Evolutionary conservation across 2,113 vertebrate genomes (phyloP), one percentile per base, ranked within the genome.

Genomic region (Bujurquina vittata): DNA sequence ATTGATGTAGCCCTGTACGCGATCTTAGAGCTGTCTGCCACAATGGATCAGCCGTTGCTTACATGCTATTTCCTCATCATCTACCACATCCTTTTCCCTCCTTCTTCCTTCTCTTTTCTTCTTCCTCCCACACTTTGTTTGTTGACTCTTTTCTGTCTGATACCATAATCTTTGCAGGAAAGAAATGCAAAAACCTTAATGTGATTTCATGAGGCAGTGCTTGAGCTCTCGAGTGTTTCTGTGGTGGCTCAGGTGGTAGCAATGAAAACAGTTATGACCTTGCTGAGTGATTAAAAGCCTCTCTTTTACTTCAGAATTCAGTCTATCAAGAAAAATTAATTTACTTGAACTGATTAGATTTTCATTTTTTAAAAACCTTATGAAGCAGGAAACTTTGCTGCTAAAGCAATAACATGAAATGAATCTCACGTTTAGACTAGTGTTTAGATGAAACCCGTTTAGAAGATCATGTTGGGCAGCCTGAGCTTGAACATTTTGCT

Each of bases 1-100:
- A 88, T 85, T 84, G 83, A 87, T 87, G 80, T 31, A 61, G 26
- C 58, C 73, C 72, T 75, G 43, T 67, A 49, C 84, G 63, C 35
- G 46, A 87, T 85, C 54, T 88, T 22, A 43, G 75, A 80, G 63
- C 73, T 49, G 67, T 77, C 65, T 9, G 22, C 75, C 55, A 58
- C 72, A 89, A 84, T 81, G 26, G 75, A 84, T 87, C 67, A 54
- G 26, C 46, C 2, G 6, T 54, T 72, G 26, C 46, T 54, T 72
- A 54, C 67, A 54, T 54, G 80, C 29, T 67, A 8, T 65, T 84
- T 79, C 81, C 72, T 58, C 55, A 61, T 78, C 61, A 65, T 84
- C 82, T 58, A 18, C 33, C 54, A 31, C 76, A 46, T 76, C 58
- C 79, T 55, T 69, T 31, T 55, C 76, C 23, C 62, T 22, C 62